Evolutionary conservation across 2,888 invertebrate species (phyloP).

Genomic region (Meiosimyza decipiens): DNA sequence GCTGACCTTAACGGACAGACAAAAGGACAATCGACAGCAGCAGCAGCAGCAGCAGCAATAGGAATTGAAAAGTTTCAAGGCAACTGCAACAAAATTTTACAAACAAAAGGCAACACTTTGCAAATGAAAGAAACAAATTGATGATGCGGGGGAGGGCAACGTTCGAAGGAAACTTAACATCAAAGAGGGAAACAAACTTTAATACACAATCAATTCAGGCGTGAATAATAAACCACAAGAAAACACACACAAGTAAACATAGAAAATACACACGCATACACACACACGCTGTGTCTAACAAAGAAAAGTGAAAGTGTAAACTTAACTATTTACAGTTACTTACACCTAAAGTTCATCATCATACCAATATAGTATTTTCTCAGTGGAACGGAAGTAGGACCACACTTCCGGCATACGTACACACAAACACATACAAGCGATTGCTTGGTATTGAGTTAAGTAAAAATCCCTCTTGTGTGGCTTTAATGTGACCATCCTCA

Average conservation of each 20-base stretch:
- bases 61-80: constrained; percentile 1
- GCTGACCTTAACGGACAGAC: constrained; percentile 56
- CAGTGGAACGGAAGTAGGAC: constrained; percentile 18
- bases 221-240: constrained; percentile 66
- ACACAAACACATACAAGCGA: not conserved
- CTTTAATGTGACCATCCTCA: constrained; percentile 51
- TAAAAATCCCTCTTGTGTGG: constrained; percentile 46
- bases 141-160: not conserved
- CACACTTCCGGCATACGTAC: constrained; percentile 20
- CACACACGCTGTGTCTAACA: constrained; percentile 11
- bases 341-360: constrained; percentile 34
- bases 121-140: not conserved
- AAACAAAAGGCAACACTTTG: constrained; percentile 24
- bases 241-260: constrained; percentile 56
- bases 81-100: not conserved
- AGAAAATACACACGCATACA: constrained; percentile 47
- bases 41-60: not conserved
- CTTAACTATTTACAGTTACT: constrained; percentile 35
- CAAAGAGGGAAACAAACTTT: constrained; percentile 55
- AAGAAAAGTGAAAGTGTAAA: constrained; percentile 57
- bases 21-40: constrained; percentile 10
- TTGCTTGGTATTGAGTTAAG: not conserved
- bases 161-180: not conserved
- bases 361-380: not conserved
- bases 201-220: constrained; percentile 66